Conservation (phyloP, 1,140 invertebrate species). For the Bombus picipes region DNA sequence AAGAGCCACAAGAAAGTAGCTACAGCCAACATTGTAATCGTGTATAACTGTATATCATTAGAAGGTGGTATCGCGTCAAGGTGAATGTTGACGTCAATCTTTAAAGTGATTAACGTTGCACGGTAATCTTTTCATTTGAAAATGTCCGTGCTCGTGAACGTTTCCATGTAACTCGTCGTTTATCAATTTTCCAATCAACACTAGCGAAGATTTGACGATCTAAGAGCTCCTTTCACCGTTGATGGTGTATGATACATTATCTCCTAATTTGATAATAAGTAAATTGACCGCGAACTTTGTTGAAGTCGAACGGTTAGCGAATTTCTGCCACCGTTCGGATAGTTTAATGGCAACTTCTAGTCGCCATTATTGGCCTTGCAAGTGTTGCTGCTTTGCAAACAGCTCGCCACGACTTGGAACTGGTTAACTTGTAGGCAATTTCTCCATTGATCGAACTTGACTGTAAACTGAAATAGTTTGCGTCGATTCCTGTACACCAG, state of each 20-base stretch:
- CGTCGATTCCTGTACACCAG: too few species aligned
- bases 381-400: neutral
- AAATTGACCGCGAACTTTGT: slow-evolving; percentile 19
- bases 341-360: neutral
- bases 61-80: slow-evolving; percentile 28
- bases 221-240: neutral
- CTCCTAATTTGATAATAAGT: slow-evolving; percentile 45
- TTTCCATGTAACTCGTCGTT: neutral
- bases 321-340: neutral
- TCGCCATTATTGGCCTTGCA: neutral
- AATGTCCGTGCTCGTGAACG: neutral
- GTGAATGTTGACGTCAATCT: slow-evolving; percentile 63
- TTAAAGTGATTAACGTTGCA: slow-evolving; percentile 13
- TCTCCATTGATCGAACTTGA: neutral
- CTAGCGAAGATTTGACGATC: neutral
- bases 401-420: neutral
- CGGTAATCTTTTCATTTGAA: slow-evolving; percentile 47
- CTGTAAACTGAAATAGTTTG: neutral
- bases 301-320: neutral
- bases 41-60: neutral
- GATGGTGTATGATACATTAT: neutral
- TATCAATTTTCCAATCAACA: neutral
- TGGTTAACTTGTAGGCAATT: neutral
- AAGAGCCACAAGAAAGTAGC: slow-evolving; percentile 1
- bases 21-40: slow-evolving; percentile 7